These are phyloP conservation scores for Cygnus atratus DNA, from an alignment of 2,113 vertebrate species.

Conservation along the genomic window DNA sequence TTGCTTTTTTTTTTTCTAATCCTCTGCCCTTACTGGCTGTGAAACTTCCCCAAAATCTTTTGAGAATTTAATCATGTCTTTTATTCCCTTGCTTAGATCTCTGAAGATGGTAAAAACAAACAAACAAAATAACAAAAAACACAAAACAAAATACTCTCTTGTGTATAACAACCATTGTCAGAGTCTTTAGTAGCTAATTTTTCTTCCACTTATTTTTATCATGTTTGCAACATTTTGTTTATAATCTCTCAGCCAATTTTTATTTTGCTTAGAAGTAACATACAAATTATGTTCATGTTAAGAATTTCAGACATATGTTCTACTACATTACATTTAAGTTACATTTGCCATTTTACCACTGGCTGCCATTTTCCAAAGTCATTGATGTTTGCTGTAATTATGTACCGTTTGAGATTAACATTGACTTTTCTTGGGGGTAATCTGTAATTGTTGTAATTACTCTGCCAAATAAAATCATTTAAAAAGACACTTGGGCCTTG, in stretches of 20 bases:
- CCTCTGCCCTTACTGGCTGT: neutral
- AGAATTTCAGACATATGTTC: neutral
- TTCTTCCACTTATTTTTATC: neutral
- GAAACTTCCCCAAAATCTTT: neutral
- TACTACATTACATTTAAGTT: neutral
- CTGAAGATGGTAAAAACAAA: neutral
- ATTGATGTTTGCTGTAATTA: neutral
- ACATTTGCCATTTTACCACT: neutral
- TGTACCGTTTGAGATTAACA: neutral
- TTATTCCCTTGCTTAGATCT: neutral
- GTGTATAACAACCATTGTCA: neutral
- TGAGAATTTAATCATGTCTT: neutral
- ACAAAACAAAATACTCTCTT: too few species aligned
- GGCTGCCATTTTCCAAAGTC: neutral
- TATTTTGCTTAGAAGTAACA: neutral
- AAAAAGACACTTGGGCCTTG: neutral
- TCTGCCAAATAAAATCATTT: constrained; percentile 26
- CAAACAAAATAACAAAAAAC: neutral
- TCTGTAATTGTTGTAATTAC: neutral
- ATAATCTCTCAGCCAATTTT: neutral
- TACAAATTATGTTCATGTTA: neutral
- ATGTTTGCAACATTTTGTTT: neutral
- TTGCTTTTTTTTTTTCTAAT: neutral
- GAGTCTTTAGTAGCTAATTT: neutral
- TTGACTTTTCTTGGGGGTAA: neutral